These are phyloP conservation scores for Danio tinwini DNA, from an alignment of 2,797 vertebrate species.

Conservation along the genomic window DNA sequence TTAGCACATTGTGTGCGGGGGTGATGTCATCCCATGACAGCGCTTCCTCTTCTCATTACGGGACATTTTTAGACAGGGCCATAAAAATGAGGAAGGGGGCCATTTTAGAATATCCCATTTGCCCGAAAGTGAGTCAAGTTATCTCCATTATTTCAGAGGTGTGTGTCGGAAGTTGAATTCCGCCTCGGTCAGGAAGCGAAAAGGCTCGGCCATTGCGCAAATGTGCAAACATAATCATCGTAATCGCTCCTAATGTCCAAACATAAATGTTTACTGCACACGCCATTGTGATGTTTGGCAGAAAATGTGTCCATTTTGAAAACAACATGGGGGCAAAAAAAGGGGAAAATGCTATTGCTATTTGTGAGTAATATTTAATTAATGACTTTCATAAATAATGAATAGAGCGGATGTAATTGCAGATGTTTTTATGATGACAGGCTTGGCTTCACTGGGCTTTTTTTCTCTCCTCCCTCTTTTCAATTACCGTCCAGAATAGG, in stretches of 20 bases:
- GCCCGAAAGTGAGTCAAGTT: slow-evolving; percentile 49
- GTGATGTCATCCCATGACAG: slow-evolving; percentile 56
- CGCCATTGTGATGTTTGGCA: slow-evolving; percentile 39
- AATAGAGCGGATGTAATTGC: slow-evolving; percentile 54
- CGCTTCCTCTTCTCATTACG: slow-evolving; percentile 48
- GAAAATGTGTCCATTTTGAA: slow-evolving; percentile 30
- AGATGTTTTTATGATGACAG: slow-evolving; percentile 58
- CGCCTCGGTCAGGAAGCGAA: slow-evolving; percentile 1
- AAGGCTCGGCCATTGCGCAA: neutral
- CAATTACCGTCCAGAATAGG: slow-evolving; percentile 56
- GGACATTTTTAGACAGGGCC: slow-evolving; percentile 57
- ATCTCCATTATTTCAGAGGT: slow-evolving; percentile 48
- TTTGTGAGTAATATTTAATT: slow-evolving; percentile 72
- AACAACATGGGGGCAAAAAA: slow-evolving; percentile 39
- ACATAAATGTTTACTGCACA: slow-evolving; percentile 44
- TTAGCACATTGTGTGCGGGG: slow-evolving; percentile 50
- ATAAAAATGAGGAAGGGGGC: slow-evolving; percentile 56
- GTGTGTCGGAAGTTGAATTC: slow-evolving; percentile 8
- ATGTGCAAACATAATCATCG: slow-evolving; percentile 6
- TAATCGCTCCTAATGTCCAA: slow-evolving; percentile 40
- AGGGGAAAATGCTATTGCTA: slow-evolving; percentile 29
- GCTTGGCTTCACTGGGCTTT: slow-evolving; percentile 45
- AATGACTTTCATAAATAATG: slow-evolving; percentile 62
- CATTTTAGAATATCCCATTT: slow-evolving; percentile 50
- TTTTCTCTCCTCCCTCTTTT: slow-evolving; percentile 60